Conservation (phyloP, 2,888 invertebrate genomes). For the Opisthograptis luteolata region DNA sequence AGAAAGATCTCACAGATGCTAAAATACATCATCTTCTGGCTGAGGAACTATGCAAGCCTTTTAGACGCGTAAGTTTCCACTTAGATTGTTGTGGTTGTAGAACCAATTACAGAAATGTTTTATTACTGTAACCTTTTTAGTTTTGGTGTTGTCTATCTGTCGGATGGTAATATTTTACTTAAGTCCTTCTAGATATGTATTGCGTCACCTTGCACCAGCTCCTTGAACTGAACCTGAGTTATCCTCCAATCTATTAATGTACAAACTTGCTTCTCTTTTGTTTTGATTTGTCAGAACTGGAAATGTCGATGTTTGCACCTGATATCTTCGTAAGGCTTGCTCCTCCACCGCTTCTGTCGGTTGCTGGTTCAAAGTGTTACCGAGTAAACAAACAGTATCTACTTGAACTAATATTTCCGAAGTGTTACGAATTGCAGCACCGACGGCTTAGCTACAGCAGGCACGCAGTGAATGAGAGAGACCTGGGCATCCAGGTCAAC, state of each 20-base stretch:
- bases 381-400: constrained; percentile 16
- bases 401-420: constrained; percentile 27
- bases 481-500: constrained; percentile 93
- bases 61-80: constrained; percentile 88
- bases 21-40: constrained; percentile 96
- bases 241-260: no score
- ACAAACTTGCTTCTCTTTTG: neutral
- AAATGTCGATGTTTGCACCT: constrained; percentile 17
- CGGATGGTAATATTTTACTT: neutral
- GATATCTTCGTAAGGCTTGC: constrained; percentile 18
- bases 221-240: neutral
- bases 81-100: neutral
- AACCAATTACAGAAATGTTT: neutral
- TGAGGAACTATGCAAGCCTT: constrained; percentile 94
- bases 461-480: constrained; percentile 95
- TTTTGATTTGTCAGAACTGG: neutral
- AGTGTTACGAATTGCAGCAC: constrained; percentile 83
- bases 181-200: neutral
- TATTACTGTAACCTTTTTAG: neutral
- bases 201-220: constrained; percentile 13
- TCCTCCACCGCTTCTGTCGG: constrained; percentile 27
- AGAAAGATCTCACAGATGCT: constrained; percentile 96
- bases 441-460: constrained; percentile 95
- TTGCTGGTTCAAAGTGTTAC: constrained; percentile 21
- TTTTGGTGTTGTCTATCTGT: neutral